Conservation (phyloP, 2,113 vertebrate genomes). For the Gallinago jamesoni region DNA sequence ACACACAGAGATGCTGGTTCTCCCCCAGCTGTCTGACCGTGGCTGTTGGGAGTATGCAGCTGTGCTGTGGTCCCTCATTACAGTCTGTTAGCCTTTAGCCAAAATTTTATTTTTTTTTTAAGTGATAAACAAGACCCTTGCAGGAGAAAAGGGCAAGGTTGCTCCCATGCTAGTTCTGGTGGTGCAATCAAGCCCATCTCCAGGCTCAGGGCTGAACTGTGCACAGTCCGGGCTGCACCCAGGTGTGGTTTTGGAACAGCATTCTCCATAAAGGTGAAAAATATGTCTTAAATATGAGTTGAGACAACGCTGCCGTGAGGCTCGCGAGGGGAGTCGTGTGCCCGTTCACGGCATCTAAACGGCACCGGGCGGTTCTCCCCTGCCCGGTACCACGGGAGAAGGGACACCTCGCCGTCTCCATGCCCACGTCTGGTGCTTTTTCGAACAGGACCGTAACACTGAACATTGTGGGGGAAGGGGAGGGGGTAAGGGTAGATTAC, state of each 20-base stretch:
- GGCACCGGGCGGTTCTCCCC: neutral
- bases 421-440: neutral
- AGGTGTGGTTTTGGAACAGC: neutral
- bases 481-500: neutral
- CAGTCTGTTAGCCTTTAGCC: neutral
- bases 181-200: neutral
- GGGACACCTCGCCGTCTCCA: fast-evolving
- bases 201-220: neutral
- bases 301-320: neutral
- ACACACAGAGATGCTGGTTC: neutral
- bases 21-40: fast-evolving
- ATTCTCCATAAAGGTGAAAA: neutral
- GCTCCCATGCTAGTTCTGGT: neutral
- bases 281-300: too few species aligned
- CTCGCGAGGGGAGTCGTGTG: neutral
- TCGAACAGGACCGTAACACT: neutral
- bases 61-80: neutral
- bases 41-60: neutral
- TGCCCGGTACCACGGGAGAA: neutral
- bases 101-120: neutral
- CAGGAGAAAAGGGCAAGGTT: neutral
- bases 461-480: fast-evolving
- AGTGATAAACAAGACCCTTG: neutral
- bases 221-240: neutral
- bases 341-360: neutral